Percentiles rank a stretch among this genome's conserved stretches.
These are phyloP conservation scores for Heteromurus nitidus DNA, from an alignment of 2,888 invertebrate genomes.

Conservation along the genomic window DNA sequence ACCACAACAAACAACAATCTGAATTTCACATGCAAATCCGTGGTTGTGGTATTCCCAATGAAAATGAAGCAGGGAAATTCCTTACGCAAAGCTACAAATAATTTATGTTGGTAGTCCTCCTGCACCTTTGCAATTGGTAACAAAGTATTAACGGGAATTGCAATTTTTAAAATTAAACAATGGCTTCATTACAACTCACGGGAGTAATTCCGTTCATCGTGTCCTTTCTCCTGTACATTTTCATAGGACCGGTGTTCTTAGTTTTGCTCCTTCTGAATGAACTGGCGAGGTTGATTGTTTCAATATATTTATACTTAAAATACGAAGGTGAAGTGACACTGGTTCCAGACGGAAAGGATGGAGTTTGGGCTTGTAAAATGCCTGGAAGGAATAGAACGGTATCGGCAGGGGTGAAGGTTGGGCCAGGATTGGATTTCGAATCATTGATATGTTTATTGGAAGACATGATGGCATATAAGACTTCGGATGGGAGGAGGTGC, in stretches of 20 bases:
- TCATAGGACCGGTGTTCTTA: not conserved
- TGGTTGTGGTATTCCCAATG: no score
- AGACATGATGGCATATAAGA: not conserved
- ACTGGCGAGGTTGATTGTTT: not conserved
- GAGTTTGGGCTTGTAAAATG: not conserved
- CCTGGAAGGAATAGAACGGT: no score
- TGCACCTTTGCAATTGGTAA: no score
- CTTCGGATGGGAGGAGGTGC: not conserved
- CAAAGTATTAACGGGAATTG: no score
- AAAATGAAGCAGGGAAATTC: no score
- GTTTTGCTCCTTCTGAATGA: not conserved
- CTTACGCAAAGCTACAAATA: no score
- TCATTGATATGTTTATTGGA: not conserved
- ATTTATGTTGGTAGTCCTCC: no score
- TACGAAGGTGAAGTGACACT: not conserved
- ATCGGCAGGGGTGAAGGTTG: no score
- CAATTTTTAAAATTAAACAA: no score
- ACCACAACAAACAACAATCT: no score
- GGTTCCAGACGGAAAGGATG: not conserved
- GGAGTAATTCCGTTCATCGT: not conserved
- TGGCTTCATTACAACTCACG: not conserved
- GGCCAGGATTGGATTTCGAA: no score
- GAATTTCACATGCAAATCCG: no score
- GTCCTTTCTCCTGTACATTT: not conserved
- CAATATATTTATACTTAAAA: not conserved